phyloP scores from a whole-genome alignment of 2,113 vertebrate genomes.

The Sceloporus undulatus region DNA sequence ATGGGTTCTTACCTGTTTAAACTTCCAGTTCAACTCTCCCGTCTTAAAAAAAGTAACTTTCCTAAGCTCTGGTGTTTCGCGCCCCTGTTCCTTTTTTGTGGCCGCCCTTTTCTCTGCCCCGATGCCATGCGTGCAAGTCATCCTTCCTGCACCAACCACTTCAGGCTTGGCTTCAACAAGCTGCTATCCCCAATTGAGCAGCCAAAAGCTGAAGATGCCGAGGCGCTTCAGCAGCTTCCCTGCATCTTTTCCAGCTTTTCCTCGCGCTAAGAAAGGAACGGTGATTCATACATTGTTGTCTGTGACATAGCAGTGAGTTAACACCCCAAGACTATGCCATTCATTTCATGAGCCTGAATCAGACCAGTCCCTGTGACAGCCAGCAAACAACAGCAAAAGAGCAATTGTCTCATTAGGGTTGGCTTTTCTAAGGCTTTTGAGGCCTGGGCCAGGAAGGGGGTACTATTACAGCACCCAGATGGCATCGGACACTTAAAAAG shows the following conservation, averaged over 20 bases:
- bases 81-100: too few species aligned
- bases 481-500: not conserved
- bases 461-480: not conserved
- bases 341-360: slow-evolving; percentile 20
- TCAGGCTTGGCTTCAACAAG: too few species aligned
- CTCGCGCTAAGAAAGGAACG: slow-evolving; percentile 9
- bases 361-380: not conserved
- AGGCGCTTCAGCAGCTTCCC: too few species aligned
- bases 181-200: too few species aligned
- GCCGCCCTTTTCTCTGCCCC: too few species aligned
- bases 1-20: too few species aligned
- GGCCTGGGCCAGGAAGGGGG: rapidly evolving
- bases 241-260: not conserved
- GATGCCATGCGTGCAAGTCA: too few species aligned
- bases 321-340: not conserved
- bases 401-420: slow-evolving; percentile 3
- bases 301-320: slow-evolving; percentile 20
- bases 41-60: too few species aligned
- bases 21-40: too few species aligned
- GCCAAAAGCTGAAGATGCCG: too few species aligned
- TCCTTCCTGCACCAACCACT: too few species aligned
- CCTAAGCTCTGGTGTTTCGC: too few species aligned
- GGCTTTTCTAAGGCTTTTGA: not conserved
- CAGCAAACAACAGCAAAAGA: not conserved
- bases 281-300: slow-evolving; percentile 2